These are phyloP conservation scores for Beris morrisii DNA, from an alignment of 2,888 invertebrate genomes.

Conservation along the genomic window DNA sequence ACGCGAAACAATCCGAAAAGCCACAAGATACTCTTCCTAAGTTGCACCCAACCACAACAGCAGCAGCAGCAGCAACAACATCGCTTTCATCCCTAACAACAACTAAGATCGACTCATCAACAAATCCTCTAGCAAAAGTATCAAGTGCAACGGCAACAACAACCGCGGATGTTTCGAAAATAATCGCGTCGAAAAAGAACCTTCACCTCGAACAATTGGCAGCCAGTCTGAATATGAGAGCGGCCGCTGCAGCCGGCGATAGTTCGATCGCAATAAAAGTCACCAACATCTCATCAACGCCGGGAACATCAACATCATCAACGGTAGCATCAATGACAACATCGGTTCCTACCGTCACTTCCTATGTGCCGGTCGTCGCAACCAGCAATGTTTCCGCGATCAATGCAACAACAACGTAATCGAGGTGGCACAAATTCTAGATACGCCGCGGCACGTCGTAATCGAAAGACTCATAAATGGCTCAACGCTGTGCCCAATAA, in stretches of 20 bases:
- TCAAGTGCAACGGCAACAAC: conserved; percentile 38
- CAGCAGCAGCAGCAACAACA: conserved; percentile 6
- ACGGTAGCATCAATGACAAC: not conserved
- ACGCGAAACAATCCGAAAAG: conserved; percentile 13
- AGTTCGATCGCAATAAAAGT: conserved; percentile 41
- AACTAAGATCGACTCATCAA: conserved; percentile 28
- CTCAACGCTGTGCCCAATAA: conserved; percentile 23
- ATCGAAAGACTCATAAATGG: not conserved
- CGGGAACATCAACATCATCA: conserved; percentile 2
- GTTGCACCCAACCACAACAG: not conserved
- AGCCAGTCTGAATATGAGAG: conserved; percentile 53
- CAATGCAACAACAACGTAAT: conserved; percentile 19
- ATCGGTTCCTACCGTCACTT: not conserved
- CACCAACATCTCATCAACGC: not conserved
- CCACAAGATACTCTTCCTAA: not conserved
- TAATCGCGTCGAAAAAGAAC: conserved; percentile 47
- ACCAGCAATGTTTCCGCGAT: conserved; percentile 10
- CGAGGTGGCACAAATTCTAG: not conserved
- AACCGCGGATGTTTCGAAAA: conserved; percentile 39
- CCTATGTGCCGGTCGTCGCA: conserved; percentile 4
- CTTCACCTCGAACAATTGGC: conserved; percentile 55
- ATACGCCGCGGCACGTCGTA: too few relatives aligned
- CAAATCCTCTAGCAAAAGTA: conserved; percentile 35
- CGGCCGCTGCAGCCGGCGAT: conserved; percentile 47
- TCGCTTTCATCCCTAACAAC: conserved; percentile 16